Base-by-base conservation (phyloP, 2,797 vertebrate species). In the Tapera naevia region DNA sequence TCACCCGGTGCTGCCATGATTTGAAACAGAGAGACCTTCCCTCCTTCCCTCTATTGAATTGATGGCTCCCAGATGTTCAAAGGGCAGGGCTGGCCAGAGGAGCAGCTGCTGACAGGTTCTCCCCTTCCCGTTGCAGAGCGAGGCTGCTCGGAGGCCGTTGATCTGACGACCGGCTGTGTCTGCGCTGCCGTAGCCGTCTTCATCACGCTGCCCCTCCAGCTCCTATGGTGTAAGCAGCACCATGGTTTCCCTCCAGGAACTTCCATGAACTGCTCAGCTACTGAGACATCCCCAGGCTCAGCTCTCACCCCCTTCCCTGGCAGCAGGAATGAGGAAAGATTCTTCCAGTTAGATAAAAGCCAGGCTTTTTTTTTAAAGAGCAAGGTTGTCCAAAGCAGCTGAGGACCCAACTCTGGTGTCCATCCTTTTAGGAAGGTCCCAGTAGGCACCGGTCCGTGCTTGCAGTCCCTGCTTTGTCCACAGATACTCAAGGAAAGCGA, bases 161-260 rank as follows among this genome's bases (percentile, higher is more conserved):
- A 73, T 37, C 27, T 80, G 39, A n/a, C 0, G 1, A 3, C 3
- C 33, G 64, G 17, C 61, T 83, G 2, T 2, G 4, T 11, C 57
- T 1, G 2, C 3, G 24, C 67, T n/a, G 45, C 10, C 2, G 24
- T 4, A 1, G 13, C 4, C 1, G 1, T 48, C 14, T 1, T 69
- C 9, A 0, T 18, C 2, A 2, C 1, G 21, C 24, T 61, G 35
- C 23, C 30, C n/a, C 2, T 53, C 5, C 12, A 64, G 13, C 4
- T 69, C 22, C 19, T 51, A 0, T 11, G 5, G 5, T 21, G 91
- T 93, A 65, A 73, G 91, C 87, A 64, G 11, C 43, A 27, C 78
- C 2, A 0, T 0, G 2, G 24, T 25, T 50, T 43, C 35, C 75
- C 27, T 54, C 64, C 78, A 41, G 39, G 39, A 41, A 41, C 10